Conservation (phyloP, 2,888 invertebrate genomes). For the Cetonia aurata region DNA sequence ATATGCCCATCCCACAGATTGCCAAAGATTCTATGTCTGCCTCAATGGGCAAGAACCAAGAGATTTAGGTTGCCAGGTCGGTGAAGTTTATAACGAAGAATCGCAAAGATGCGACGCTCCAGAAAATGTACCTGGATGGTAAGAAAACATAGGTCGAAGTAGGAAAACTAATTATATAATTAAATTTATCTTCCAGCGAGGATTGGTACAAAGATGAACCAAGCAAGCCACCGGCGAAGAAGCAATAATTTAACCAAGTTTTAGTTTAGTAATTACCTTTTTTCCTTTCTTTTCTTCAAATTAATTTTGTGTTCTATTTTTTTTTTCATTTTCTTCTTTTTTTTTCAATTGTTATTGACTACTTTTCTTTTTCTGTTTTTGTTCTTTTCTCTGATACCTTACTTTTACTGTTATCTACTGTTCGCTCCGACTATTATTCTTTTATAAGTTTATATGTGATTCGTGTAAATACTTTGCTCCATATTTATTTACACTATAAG, state of each 20-base stretch:
- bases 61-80: conserved; percentile 86
- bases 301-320: conserved; percentile 12
- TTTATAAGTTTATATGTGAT: conserved; percentile 41
- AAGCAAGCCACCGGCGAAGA: conserved; percentile 63
- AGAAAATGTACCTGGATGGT: conserved; percentile 93
- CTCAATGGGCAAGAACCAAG: conserved; percentile 88
- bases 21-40: conserved; percentile 93
- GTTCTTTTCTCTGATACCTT: conserved; percentile 11
- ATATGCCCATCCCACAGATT: conserved; percentile 87
- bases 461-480: conserved; percentile 39
- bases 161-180: conserved; percentile 32
- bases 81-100: conserved; percentile 93
- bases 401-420: conserved; percentile 18
- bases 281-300: conserved; percentile 15
- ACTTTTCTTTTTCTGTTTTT: neutral
- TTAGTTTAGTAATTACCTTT: conserved; percentile 45
- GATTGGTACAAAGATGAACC: conserved; percentile 92
- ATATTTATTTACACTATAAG: conserved; percentile 44
- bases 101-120: conserved; percentile 88
- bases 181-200: conserved; percentile 72
- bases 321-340: neutral
- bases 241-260: conserved; percentile 51
- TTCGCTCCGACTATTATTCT: neutral
- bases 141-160: conserved; percentile 59
- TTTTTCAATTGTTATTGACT: conserved; percentile 32